A percentile compares a stretch with the other conserved stretches of the same genome.
Conservation (phyloP, 2,888 invertebrate species). For the Nycteola revayana region DNA sequence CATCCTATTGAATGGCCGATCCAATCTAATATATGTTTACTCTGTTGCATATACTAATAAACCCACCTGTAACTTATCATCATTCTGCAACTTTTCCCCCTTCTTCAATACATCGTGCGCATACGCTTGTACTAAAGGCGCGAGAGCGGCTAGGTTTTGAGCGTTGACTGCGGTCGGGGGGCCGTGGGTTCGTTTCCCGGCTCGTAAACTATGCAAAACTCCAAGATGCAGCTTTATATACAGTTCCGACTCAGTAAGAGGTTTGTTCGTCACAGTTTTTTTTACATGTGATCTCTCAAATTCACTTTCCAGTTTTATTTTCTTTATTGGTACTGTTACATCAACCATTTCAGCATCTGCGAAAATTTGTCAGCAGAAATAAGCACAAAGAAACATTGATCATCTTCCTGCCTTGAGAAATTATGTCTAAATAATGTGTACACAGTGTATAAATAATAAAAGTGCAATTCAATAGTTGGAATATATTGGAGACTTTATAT, state of each 20-base stretch:
- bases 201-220: constrained; percentile 84
- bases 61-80: constrained; percentile 64
- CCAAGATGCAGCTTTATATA: constrained; percentile 87
- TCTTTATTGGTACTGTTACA: constrained; percentile 54
- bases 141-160: constrained; percentile 81
- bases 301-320: constrained; percentile 66
- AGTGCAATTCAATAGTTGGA: too few species aligned
- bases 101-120: constrained; percentile 55
- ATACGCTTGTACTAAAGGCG: constrained; percentile 68
- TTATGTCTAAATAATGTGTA: too few species aligned
- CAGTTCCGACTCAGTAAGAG: constrained; percentile 58
- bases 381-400: too few species aligned
- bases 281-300: constrained; percentile 45
- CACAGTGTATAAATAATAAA: too few species aligned
- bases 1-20: too few species aligned
- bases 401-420: too few species aligned
- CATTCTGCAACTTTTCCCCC: constrained; percentile 57
- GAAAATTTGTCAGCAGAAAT: constrained; percentile 4
- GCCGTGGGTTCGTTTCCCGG: constrained; percentile 66
- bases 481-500: too few species aligned
- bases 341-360: constrained; percentile 68
- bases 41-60: too few species aligned
- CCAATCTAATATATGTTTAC: too few species aligned
- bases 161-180: constrained; percentile 85
- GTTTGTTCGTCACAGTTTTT: constrained; percentile 44